Base-by-base conservation (phyloP, 2,797 vertebrate species). In the Tadarida brasiliensis region DNA sequence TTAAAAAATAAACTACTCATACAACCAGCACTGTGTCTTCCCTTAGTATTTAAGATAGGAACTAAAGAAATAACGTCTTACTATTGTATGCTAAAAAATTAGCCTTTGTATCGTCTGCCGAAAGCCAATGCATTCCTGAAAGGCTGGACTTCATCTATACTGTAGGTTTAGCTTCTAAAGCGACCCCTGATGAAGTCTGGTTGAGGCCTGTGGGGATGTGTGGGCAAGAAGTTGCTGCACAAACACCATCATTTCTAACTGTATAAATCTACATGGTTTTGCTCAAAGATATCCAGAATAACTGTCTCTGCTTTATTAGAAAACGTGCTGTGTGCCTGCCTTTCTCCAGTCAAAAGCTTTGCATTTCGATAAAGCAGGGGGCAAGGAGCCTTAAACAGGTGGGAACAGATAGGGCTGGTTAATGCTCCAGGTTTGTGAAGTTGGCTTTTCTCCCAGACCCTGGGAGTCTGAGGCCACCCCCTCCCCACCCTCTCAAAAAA, bases 311-410 rank as follows among this genome's bases (percentile, higher is more conserved):
- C 39, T 39, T 73, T 76, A 30, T 73, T 57, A 19, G 30, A 76
- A 85, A 95, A 89, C 4, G 33, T 87, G 9, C 7, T 80, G 73
- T 89, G n/a, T 87, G 20, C 71, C 65, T 93, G 85, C 26, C n/a
- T 68, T 90, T 95, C 70, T 44, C 67, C 33, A 47, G 8, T 44
- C 63, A 81, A 91, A 87, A 47, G 6, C 12, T 76, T 74, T 65
- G 2, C 15, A 10, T 33, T 15, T 26, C 78, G 54, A 22, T 57
- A 88, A 84, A 49, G 24, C 16, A n/a, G 14, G 11, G 35, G 30
- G 35, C 39, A 91, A 44, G 51, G 28, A 22, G 47, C 28, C 39
- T 28, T 76, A 24, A 68, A 86, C 78, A 82, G 16, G 49, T n/a
- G 54, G 33, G 24, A 70, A 24, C 44, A 4, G 35, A 22, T n/a